A percentile compares a stretch with the other conserved stretches of the same genome.
These are phyloP conservation scores for Hemiscyllium ocellatum DNA, from an alignment of 2,113 vertebrate species.

Conservation along the genomic window DNA sequence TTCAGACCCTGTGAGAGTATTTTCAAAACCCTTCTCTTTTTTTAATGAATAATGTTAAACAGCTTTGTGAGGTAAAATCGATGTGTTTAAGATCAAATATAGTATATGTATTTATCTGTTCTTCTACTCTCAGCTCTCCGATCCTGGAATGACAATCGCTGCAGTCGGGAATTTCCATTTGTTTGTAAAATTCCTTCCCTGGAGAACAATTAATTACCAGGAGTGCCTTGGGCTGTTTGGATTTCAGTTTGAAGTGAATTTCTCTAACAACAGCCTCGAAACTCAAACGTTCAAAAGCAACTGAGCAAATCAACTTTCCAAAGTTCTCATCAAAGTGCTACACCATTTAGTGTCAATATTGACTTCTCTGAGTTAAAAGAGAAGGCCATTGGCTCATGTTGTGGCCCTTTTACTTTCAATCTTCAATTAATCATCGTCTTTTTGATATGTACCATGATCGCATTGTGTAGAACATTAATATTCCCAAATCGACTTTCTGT, in stretches of 20 bases:
- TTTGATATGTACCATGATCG: background rate
- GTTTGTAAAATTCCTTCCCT: slow-evolving; percentile 68
- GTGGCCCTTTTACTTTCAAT: background rate
- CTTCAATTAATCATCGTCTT: background rate
- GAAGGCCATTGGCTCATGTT: background rate
- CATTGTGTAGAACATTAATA: background rate
- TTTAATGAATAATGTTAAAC: background rate
- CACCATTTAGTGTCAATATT: background rate
- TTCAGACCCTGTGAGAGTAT: too few species aligned
- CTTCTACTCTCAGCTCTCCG: slow-evolving; percentile 53
- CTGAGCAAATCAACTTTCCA: background rate
- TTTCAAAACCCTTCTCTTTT: background rate
- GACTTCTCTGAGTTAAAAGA: background rate
- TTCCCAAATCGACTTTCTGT: background rate
- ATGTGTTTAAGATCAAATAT: background rate
- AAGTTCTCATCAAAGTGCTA: background rate
- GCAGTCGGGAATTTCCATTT: slow-evolving; percentile 64
- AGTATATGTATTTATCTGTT: slow-evolving; percentile 20
- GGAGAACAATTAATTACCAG: slow-evolving; percentile 49
- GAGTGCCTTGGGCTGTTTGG: background rate
- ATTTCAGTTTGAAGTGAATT: background rate
- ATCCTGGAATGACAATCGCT: slow-evolving; percentile 72
- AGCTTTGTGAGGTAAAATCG: background rate
- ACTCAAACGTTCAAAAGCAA: background rate
- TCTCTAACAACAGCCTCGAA: background rate